Evolutionary conservation across 2,888 invertebrate species (phyloP), one percentile per base, ranked within the genome.

Genomic region (Phrixothrix hirtus): DNA sequence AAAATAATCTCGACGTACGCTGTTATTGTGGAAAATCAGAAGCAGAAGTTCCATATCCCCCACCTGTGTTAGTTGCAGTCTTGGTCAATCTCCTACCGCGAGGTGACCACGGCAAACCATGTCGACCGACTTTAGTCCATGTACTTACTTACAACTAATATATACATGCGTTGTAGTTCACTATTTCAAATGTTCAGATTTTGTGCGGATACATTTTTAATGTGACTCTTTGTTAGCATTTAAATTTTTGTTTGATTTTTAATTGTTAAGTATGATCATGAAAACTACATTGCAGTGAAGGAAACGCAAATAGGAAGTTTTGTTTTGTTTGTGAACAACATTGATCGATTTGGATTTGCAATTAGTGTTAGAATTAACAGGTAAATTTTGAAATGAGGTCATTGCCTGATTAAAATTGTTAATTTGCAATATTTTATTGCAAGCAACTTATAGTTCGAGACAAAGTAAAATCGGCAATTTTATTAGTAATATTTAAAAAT

Each of bases 61-160:
- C 56, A 51, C 52, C 50, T 29, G 30, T 27, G 27, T 21, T 30
- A 35, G 41, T 43, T 50, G 50, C 31, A 44, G 31, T 49, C 27
- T 56, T 60, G 56, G 58, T 60, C 58, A 56, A 56, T 58, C 52
- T 56, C 51, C 50, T 45, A 54, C 50, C 45, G 48, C 53, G 49
- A 53, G 41, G 43, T 53, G 48, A 46, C 46, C 46, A 46, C 52
- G 42, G 46, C 36, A 41, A 46, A 52, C 41, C 46, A 52, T 46
- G 52, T 52, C 52, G 43, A 50, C 50, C 32, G 35, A 15, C 21
- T 14, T 48, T 26, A 27, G 51, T 44, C 21, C 39, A 27, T 45
- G 39, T 45, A 12, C 44, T 21, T 38, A 38, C 38, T 38, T 38
- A 37, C 31, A 31, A 34, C 13, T 44, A 10, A 27, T 26, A 30